Percentiles rank a stretch among this genome's conserved stretches.
Conservation (phyloP, 2,113 vertebrate species). For the Cettia cetti region DNA sequence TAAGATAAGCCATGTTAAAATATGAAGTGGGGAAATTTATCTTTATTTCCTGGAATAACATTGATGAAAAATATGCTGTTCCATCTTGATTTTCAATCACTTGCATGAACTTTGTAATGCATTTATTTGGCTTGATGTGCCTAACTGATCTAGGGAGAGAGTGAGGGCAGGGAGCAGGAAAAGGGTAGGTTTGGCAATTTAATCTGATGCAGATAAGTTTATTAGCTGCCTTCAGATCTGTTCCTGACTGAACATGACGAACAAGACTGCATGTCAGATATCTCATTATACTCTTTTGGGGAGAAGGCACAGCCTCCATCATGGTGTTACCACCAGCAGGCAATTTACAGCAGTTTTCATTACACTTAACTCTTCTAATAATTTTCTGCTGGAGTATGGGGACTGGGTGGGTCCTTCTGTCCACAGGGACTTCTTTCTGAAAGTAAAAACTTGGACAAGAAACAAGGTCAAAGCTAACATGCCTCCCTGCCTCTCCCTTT, state of each 20-base stretch:
- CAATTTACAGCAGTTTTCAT: conserved; percentile 63
- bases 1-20: conserved; percentile 50
- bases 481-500: not conserved
- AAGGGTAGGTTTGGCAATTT: not conserved
- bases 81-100: conserved; percentile 61
- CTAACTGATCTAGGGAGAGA: not conserved
- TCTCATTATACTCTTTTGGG: not conserved
- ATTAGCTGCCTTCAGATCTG: conserved; percentile 39
- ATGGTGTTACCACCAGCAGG: conserved; percentile 22
- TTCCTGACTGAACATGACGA: not conserved
- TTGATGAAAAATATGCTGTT: conserved; percentile 46
- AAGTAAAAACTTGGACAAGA: not conserved
- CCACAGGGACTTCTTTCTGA: not conserved
- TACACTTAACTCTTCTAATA: conserved; percentile 41
- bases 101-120: not conserved
- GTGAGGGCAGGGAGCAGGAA: not conserved
- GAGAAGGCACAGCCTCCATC: not conserved
- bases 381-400: not conserved
- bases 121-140: conserved; percentile 30
- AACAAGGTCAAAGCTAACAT: not conserved
- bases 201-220: conserved; percentile 46
- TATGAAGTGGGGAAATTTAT: conserved; percentile 64
- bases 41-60: conserved; percentile 67
- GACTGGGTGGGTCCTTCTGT: not conserved
- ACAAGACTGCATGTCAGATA: not conserved